phyloP scores from a whole-genome alignment of 2,797 vertebrate genomes.

The Falco cherrug region DNA sequence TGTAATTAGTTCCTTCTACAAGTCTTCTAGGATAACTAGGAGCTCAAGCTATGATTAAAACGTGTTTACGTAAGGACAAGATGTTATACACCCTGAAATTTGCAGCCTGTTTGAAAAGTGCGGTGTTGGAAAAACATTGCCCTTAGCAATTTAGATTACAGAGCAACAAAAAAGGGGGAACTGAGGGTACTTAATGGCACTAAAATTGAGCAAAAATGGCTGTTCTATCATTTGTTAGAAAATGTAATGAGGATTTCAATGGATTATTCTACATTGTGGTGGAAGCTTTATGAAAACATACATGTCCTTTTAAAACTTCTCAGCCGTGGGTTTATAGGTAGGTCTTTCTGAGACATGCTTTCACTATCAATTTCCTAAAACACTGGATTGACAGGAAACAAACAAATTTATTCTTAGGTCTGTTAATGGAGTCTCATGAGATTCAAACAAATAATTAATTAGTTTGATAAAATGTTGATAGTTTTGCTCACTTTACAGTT shows the following conservation, averaged over 20 bases:
- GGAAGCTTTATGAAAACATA: background rate
- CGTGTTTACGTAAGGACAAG: background rate
- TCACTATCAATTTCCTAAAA: background rate
- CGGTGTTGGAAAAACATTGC: background rate
- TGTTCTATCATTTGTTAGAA: background rate
- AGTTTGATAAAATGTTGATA: background rate
- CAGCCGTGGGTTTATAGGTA: background rate
- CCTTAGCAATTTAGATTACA: background rate
- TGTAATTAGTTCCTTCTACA: background rate
- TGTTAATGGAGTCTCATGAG: fast-evolving
- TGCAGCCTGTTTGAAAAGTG: background rate
- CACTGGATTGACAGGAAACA: background rate
- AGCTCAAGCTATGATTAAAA: background rate
- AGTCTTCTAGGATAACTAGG: background rate
- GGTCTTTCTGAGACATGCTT: background rate
- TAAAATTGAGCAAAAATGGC: background rate
- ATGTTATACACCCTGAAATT: background rate
- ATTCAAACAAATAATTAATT: background rate
- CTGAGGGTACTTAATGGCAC: background rate
- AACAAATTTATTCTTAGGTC: background rate
- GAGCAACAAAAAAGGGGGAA: background rate
- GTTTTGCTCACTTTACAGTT: background rate
- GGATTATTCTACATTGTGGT: background rate
- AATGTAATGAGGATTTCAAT: background rate
- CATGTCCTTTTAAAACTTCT: background rate